These are phyloP conservation scores for Agapornis canus DNA, from an alignment of 2,797 vertebrate genomes.

Conservation along the genomic window DNA sequence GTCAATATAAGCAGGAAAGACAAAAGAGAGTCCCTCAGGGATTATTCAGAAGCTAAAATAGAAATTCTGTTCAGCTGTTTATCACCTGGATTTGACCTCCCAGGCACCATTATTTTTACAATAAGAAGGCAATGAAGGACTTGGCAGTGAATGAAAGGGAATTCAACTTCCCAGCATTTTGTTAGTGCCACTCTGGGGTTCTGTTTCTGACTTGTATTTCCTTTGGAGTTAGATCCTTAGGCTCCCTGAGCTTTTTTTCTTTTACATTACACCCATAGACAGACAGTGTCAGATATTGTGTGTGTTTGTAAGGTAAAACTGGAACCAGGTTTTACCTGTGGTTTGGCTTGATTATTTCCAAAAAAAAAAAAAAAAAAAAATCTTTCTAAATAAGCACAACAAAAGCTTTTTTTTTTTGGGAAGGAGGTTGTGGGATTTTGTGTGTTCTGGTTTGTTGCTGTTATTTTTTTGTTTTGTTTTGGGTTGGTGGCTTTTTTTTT, in stretches of 20 bases:
- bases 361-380: background rate
- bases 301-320: background rate
- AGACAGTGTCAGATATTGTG: background rate
- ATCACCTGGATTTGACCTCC: slow-evolving; percentile 57
- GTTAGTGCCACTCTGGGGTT: background rate
- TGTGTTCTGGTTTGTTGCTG: background rate
- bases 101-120: background rate
- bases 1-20: slow-evolving; percentile 38
- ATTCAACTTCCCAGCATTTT: slow-evolving; percentile 18
- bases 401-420: background rate
- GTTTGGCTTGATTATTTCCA: fast-evolving
- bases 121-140: background rate
- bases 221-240: background rate
- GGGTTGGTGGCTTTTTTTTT: too few relatives aligned
- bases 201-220: background rate
- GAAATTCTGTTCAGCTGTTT: slow-evolving; percentile 55
- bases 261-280: background rate
- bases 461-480: too few relatives aligned
- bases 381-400: background rate
- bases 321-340: background rate
- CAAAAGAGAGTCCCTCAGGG: slow-evolving; percentile 46
- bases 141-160: slow-evolving; percentile 28
- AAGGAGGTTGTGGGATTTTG: background rate
- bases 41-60: slow-evolving; percentile 38
- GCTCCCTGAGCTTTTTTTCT: fast-evolving